Percentiles rank a stretch among this genome's conserved stretches.
Conservation (phyloP, 1,140 invertebrate species). For the Danaus plexippus region DNA sequence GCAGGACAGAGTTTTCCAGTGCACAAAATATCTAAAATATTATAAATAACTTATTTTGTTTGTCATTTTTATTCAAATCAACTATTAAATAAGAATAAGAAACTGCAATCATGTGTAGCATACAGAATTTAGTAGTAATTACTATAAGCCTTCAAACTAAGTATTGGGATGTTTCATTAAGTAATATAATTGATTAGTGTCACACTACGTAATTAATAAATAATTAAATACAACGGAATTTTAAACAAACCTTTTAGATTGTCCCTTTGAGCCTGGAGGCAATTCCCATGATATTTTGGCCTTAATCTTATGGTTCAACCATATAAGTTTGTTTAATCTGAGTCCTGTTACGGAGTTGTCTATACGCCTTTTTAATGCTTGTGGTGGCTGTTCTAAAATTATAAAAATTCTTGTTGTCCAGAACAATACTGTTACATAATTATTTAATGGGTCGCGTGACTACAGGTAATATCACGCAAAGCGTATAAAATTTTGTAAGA, state of each 20-base stretch:
- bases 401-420: conserved; percentile 2
- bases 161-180: too few species aligned
- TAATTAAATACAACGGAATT: background rate
- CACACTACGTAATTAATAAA: conserved; percentile 7
- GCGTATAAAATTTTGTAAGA: too few species aligned
- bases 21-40: conserved; percentile 58
- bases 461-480: too few species aligned
- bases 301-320: conserved; percentile 65
- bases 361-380: conserved; percentile 40
- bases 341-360: conserved; percentile 59
- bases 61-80: too few species aligned
- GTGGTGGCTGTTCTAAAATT: conserved; percentile 38
- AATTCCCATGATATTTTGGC: conserved; percentile 69
- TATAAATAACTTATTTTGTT: conserved; percentile 8
- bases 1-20: conserved; percentile 59
- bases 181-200: background rate
- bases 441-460: background rate
- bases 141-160: too few species aligned
- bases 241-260: conserved; percentile 36
- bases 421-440: conserved; percentile 1
- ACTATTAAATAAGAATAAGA: too few species aligned
- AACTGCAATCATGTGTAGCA: too few species aligned
- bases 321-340: conserved; percentile 67
- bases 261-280: conserved; percentile 26
- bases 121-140: too few species aligned